phyloP scores from a whole-genome alignment of 2,113 vertebrate genomes.

The Micromys minutus region DNA sequence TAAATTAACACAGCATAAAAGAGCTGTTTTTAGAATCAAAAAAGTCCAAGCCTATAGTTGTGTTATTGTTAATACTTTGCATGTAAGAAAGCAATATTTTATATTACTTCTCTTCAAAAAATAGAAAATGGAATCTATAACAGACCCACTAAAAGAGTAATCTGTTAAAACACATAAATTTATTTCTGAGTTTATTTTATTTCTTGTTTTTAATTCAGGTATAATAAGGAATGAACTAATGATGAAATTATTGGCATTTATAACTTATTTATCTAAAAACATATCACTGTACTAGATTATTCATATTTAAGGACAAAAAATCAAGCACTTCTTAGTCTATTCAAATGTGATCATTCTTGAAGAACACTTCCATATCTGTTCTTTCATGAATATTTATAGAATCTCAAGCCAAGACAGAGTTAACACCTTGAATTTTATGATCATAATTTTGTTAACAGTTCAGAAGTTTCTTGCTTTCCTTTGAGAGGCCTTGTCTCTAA shows the following conservation, averaged over 20 bases:
- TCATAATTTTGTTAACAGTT: slow-evolving; percentile 54
- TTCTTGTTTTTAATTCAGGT: neutral
- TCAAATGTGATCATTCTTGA: slow-evolving; percentile 19
- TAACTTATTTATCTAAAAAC: slow-evolving; percentile 30
- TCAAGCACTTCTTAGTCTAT: neutral
- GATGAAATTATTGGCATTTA: neutral
- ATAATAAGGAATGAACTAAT: neutral
- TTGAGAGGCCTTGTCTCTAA: slow-evolving; percentile 39
- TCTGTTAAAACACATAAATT: neutral
- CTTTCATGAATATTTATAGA: slow-evolving; percentile 64
- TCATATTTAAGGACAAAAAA: slow-evolving; percentile 40
- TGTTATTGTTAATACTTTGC: neutral
- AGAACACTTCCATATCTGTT: neutral
- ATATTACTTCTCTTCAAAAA: neutral
- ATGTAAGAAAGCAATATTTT: neutral
- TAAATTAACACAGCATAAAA: neutral
- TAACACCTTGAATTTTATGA: slow-evolving; percentile 51
- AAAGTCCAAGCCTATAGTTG: neutral
- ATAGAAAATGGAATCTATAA: neutral
- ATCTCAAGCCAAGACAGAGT: slow-evolving; percentile 26
- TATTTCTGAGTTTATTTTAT: neutral
- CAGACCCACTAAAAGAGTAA: neutral
- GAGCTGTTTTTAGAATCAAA: neutral
- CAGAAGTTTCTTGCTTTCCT: slow-evolving; percentile 45
- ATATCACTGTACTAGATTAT: neutral